Evolutionary conservation across 2,113 vertebrate species (phyloP), one percentile per base, ranked within the genome.

Genomic region (Toxotes chatareus): DNA sequence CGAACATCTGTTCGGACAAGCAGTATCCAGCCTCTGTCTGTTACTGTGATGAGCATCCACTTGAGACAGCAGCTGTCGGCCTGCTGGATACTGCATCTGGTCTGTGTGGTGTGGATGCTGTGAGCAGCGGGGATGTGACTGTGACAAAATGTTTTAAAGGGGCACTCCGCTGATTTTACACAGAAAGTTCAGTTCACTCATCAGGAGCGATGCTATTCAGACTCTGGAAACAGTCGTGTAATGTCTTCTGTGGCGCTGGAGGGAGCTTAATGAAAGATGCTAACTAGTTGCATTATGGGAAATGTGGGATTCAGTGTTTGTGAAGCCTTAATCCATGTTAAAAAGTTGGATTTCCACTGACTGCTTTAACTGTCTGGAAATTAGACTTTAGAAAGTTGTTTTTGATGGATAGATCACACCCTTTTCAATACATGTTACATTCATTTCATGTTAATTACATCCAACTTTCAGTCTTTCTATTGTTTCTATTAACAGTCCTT

Each of bases 1-100:
- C 19, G 70, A 91, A 92, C 89, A 92, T 92, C 88, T 93, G 90
- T 83, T 86, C 7, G 13, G 76, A 81, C 57, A 59, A 72, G 40
- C 59, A 31, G 64, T 55, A 60, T 86, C 62, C 49, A 63, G 78
- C 76, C 68, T 64, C 76, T 6, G 31, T 79, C 84, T 4, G 32
- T 86, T 69, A 55, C 66, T 77, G 71, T 83, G 74, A 72, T 68
- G 80, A 57, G 70, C 4, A 40, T 65, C 73, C 64, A 34, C 61
- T 21, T 4, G 61, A 81, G 65, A 76, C 53, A 11, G 63, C 80
- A 87, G 86, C 84, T 69, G 80, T 68, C 51, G 13, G 73, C 2
- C 60, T 23, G 79, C 71, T 27, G 55, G 49, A 80, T 38, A 3
- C 68, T 65, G 31, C 78, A 80, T 76, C 82, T 86, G 86, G 44